Evolutionary conservation across 2,888 invertebrate species (phyloP), one percentile per base, ranked within the genome.

Genomic region (Ganaspis brasiliensis): DNA sequence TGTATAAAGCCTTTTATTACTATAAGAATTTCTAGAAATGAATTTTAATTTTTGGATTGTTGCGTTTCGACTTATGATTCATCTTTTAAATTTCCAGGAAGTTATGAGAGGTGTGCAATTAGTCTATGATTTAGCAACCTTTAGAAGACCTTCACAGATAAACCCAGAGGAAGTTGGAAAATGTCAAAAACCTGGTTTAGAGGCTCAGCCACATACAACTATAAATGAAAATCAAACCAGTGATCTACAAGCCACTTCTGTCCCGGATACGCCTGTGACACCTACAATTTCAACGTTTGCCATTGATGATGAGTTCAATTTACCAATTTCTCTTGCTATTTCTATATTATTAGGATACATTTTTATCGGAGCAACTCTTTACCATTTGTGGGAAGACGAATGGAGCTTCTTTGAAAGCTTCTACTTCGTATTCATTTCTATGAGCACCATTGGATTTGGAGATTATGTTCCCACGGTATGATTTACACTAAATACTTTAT

Each of bases 391-490:
- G 94, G 97, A 97, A 91, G 92, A 93, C 0, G 19, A 67, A 14
- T 99, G 99, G 99, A 93, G 94, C n/a, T 97, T 97, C 91, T 96
- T 98, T 87, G 97, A 97, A 78, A 95, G 98, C 0, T 98, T 99
- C 90, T 99, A 99, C 91, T 99, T 99, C 90, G 97, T 99, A 4
- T 99, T 99, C 90, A 97, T 99, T 85, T 98, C 98, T 0, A 97
- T 98, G 95, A 97, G 98, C 0, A 99, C 99, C 0, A 98, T 99
- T 76, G 99, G 99, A n/a, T 97, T 98, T 85, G 98, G 98, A 2
- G 98, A 98, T 92, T 94, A 96, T 80, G 96, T 98, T 0, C 98
- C 98, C 0, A 94, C 96, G 91, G 93, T 93, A 87, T 87, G 74
- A 72, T 52, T 12, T 16, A 72, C 45, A n/a, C n/a, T n/a, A n/a